Evolutionary conservation across 1,140 invertebrate genomes (phyloP), one percentile per base, ranked within the genome.

Genomic region (Vanessa atalanta): DNA sequence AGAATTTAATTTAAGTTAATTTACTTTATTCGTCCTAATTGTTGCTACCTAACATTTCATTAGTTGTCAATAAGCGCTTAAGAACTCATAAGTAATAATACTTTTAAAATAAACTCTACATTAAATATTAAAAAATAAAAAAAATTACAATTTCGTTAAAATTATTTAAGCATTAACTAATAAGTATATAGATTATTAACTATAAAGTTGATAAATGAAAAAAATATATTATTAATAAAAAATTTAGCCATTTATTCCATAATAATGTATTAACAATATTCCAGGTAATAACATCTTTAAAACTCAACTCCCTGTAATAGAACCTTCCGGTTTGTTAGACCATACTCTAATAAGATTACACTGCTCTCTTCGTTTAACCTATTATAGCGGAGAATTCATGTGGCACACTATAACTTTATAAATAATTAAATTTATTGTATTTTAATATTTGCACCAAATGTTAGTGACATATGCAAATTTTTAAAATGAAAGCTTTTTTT

Each of bases 291-390:
- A 13, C 51, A 13, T 68, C 65, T 68, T 68, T 68, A 55, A 68
- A 68, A 68, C 65, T 68, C 12, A 50, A 68, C 51, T 67, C 20
- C 50, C 65, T 55, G 50, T 68, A 68, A 68, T 53, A 37, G 53
- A 68, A 55, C 51, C 65, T 68, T 68, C 65, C 50, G 65, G 65
- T n/a, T 67, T 53, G 65, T 47, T 68, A 60, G 55, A 53, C 65
- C 51, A 47, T 55, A 48, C 65, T 55, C 51, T 55, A 68, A 68
- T 68, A 68, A 68, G 65, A 68, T 68, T 68, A 68, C 51, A 53
- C 37, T 57, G 65, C 26, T 68, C 65, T 67, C 65, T 68, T 68
- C 65, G 20, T 26, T 60, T 60, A 60, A 60, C 55, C 55, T 60
- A 26, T 60, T 60, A 60, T 26, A 60, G 14, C 14, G 55, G 55